These are phyloP conservation scores for Cyanoderma ruficeps DNA, from an alignment of 2,113 vertebrate species.

Conservation along the genomic window DNA sequence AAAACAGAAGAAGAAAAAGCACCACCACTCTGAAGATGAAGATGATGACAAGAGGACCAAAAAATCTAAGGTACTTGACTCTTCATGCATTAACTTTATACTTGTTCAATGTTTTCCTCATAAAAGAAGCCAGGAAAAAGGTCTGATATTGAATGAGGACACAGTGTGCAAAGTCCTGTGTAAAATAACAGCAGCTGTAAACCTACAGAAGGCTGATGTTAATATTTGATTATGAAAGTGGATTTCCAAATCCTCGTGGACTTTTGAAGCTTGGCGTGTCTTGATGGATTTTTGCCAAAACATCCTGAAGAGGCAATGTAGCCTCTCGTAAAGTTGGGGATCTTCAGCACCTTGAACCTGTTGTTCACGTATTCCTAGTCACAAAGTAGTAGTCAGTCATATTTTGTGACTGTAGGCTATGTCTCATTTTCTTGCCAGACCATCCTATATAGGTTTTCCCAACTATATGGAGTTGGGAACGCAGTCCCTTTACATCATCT, in stretches of 20 bases:
- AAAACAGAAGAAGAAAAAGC: slow-evolving; percentile 88
- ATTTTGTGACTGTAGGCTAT: neutral
- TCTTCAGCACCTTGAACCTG: neutral
- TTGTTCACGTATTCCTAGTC: neutral
- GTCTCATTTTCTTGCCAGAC: neutral
- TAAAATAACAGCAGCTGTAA: neutral
- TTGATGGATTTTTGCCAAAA: neutral
- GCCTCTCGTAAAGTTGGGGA: neutral
- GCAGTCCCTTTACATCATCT: neutral
- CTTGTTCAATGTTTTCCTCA: neutral
- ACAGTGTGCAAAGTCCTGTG: accelerated
- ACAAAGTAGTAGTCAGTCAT: neutral
- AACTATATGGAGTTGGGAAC: neutral
- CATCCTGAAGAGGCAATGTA: neutral
- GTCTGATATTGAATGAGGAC: neutral
- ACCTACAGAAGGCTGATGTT: neutral
- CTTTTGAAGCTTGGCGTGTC: neutral
- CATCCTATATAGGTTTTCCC: neutral
- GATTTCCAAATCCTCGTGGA: neutral
- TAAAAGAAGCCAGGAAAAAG: neutral
- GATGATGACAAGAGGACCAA: slow-evolving; percentile 82
- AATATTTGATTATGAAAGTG: neutral
- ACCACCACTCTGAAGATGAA: slow-evolving; percentile 84
- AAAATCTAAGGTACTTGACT: slow-evolving; percentile 82
- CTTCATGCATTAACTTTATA: neutral